These are phyloP conservation scores for Tetragonula clypearis DNA, from an alignment of 1,140 invertebrate genomes.

Conservation along the genomic window DNA sequence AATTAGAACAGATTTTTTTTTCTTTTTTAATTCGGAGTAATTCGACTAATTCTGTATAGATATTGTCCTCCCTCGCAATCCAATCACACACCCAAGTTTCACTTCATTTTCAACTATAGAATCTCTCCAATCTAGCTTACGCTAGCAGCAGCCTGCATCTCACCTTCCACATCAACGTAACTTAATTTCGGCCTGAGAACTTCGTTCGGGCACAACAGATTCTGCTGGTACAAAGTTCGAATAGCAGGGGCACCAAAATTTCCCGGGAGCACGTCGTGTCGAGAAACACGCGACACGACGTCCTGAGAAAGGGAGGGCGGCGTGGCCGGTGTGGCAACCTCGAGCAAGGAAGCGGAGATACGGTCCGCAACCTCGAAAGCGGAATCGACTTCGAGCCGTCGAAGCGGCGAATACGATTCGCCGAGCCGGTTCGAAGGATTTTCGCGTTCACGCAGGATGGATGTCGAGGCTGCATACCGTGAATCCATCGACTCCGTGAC, in stretches of 20 bases:
- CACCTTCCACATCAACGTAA: background rate
- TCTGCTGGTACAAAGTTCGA: background rate
- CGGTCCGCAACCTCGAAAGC: slow-evolving; percentile 68
- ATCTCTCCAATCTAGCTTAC: too few species aligned
- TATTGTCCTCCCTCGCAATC: too few species aligned
- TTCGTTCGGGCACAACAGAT: too few species aligned
- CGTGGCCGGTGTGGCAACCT: slow-evolving; percentile 30
- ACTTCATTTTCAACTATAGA: too few species aligned
- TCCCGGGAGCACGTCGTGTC: background rate
- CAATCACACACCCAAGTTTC: too few species aligned
- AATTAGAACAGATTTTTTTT: too few species aligned
- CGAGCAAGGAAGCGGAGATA: slow-evolving; percentile 77
- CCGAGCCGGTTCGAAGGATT: slow-evolving; percentile 39
- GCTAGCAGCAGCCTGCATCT: background rate
- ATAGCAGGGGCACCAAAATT: background rate
- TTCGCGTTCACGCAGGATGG: slow-evolving; percentile 14
- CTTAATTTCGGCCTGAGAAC: background rate
- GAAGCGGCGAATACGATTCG: slow-evolving; percentile 41
- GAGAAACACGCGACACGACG: slow-evolving; percentile 6
- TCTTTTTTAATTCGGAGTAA: too few species aligned
- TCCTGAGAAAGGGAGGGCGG: slow-evolving; percentile 24
- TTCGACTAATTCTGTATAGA: too few species aligned
- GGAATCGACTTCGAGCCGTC: slow-evolving; percentile 68
- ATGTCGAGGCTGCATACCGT: background rate
- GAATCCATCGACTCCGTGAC: background rate